A percentile compares a stretch with the other conserved stretches of the same genome.
phyloP scores from a whole-genome alignment of 2,888 invertebrate species.

The Scotopteryx bipunctaria region DNA sequence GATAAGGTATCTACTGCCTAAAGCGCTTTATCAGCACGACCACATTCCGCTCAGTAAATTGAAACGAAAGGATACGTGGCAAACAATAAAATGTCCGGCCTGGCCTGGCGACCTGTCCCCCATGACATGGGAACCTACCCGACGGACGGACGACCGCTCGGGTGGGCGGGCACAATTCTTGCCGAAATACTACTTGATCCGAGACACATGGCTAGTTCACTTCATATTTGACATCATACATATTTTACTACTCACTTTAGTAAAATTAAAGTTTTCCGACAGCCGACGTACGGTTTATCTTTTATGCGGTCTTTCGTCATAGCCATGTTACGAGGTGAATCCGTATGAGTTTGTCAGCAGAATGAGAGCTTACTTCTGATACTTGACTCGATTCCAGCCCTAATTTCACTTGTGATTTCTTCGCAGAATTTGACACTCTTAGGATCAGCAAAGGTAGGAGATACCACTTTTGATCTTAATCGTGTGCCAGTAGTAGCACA shows the following conservation, averaged over 20 bases:
- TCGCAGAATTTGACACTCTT: too few relatives aligned
- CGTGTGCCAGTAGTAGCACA: too few relatives aligned
- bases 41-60: constrained; percentile 40
- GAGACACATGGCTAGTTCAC: constrained; percentile 13
- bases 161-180: constrained; percentile 30
- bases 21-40: constrained; percentile 28
- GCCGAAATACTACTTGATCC: constrained; percentile 11
- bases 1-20: constrained; percentile 1
- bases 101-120: constrained; percentile 33
- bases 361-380: too few relatives aligned
- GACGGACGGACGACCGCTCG: constrained; percentile 36
- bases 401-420: too few relatives aligned
- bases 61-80: constrained; percentile 43
- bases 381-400: too few relatives aligned
- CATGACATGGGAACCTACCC: constrained; percentile 33
- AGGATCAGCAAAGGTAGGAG: too few relatives aligned
- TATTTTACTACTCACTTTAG: background rate
- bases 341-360: too few relatives aligned
- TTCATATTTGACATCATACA: constrained; percentile 2
- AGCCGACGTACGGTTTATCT: too few relatives aligned
- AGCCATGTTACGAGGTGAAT: too few relatives aligned
- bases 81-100: constrained; percentile 44
- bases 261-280: too few relatives aligned
- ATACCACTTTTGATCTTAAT: too few relatives aligned
- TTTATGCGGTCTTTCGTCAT: too few relatives aligned